A percentile compares a stretch with the other conserved stretches of the same genome.
These are phyloP conservation scores for Nebria brevicollis DNA, from an alignment of 2,888 invertebrate species.

Conservation along the genomic window DNA sequence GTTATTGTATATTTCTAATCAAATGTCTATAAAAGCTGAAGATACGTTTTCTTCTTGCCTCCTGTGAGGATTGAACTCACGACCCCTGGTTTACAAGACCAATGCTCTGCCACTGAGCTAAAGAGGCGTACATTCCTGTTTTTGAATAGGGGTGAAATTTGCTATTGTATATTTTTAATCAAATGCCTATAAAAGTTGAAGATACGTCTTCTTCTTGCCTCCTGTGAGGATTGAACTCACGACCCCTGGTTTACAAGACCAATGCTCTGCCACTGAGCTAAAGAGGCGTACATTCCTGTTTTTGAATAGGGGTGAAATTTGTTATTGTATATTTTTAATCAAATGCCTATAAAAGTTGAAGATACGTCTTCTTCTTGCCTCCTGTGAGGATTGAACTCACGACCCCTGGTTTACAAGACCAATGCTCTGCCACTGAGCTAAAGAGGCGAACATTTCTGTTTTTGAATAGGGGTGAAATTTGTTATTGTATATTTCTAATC, in stretches of 20 bases:
- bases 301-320: no score
- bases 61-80: slow-evolving; percentile 72
- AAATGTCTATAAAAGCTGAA: no score
- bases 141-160: no score
- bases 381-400: slow-evolving; percentile 72
- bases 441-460: slow-evolving; percentile 59
- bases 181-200: no score
- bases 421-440: slow-evolving; percentile 73
- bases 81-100: slow-evolving; percentile 73
- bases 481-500: no score
- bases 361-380: slow-evolving; percentile 58
- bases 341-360: no score
- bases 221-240: slow-evolving; percentile 72
- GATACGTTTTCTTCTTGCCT: slow-evolving; percentile 58
- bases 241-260: slow-evolving; percentile 73
- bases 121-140: slow-evolving; percentile 59
- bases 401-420: slow-evolving; percentile 73
- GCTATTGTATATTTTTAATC: no score
- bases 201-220: slow-evolving; percentile 58
- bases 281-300: slow-evolving; percentile 59
- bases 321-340: no score
- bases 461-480: no score
- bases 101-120: slow-evolving; percentile 73
- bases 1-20: no score
- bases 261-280: slow-evolving; percentile 73